Evolutionary conservation across 2,113 vertebrate species (phyloP).

Genomic region (Epinephelus cyanopodus): DNA sequence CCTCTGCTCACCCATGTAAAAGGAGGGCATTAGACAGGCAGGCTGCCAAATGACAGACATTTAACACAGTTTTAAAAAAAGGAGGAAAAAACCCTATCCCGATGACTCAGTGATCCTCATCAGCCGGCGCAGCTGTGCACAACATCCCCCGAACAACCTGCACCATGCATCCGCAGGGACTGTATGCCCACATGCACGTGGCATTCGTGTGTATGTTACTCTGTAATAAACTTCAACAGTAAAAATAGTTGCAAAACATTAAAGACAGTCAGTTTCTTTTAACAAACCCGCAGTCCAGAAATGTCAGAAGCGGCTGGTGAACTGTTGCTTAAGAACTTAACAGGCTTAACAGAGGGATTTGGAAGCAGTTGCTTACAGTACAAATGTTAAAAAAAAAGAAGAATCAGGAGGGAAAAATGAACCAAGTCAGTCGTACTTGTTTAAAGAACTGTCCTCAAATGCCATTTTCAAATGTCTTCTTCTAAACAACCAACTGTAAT

Average conservation of each 20-base stretch:
- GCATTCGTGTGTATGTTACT: constrained; percentile 22
- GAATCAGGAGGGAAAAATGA: constrained; percentile 18
- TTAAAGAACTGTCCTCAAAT: constrained; percentile 18
- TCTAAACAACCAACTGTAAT: not conserved
- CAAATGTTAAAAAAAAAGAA: constrained; percentile 13
- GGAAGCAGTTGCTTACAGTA: constrained; percentile 23
- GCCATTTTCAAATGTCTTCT: constrained; percentile 17
- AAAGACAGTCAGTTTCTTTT: constrained; percentile 40
- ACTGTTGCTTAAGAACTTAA: constrained; percentile 49
- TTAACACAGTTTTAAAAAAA: constrained; percentile 52
- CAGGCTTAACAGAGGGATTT: constrained; percentile 48
- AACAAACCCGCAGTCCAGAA: constrained; percentile 41
- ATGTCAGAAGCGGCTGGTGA: constrained; percentile 50
- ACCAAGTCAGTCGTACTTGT: constrained; percentile 21
- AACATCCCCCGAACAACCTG: constrained; percentile 24
- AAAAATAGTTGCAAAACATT: constrained; percentile 32
- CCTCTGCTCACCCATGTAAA: constrained; percentile 60
- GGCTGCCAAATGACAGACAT: constrained; percentile 67
- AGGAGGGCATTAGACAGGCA: constrained; percentile 60
- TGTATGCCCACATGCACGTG: constrained; percentile 14
- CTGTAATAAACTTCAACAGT: constrained; percentile 21
- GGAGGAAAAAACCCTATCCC: constrained; percentile 14
- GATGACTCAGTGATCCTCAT: constrained; percentile 45
- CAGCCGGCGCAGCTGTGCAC: constrained; percentile 29
- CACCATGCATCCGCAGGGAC: not conserved